Evolutionary conservation across 2,797 vertebrate species (phyloP).

Genomic region (Spinus pinus): DNA sequence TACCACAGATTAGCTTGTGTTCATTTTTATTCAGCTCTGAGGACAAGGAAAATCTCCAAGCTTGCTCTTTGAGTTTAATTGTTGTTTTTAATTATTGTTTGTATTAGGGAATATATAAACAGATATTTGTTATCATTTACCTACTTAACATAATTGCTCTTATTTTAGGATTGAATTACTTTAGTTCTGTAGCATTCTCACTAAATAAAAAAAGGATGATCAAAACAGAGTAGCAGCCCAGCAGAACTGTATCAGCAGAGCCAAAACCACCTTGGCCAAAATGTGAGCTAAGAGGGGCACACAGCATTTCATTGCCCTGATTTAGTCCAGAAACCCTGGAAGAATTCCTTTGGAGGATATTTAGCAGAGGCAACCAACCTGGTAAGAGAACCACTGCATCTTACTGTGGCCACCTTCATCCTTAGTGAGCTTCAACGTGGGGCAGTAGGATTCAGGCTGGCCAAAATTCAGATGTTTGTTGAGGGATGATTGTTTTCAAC

Average conservation of each 20-base stretch:
- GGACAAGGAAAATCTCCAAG: background rate
- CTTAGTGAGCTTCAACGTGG: background rate
- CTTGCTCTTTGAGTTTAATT: background rate
- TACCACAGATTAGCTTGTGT: background rate
- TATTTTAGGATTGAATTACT: background rate
- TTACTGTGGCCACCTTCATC: background rate
- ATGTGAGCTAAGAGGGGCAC: background rate
- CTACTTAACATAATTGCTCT: background rate
- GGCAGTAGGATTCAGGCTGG: background rate
- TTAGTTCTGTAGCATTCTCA: background rate
- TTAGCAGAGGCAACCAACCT: background rate
- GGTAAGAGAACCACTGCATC: background rate
- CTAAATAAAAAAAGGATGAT: background rate
- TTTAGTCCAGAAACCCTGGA: background rate
- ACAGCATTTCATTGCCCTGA: background rate
- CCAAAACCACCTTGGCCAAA: background rate
- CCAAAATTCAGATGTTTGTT: background rate
- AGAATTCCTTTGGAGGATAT: background rate
- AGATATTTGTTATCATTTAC: background rate
- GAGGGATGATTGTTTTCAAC: background rate
- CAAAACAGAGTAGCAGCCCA: background rate
- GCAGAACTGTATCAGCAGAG: background rate
- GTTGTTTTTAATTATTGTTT: background rate
- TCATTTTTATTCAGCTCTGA: background rate
- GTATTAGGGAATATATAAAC: background rate